Percentiles rank a stretch among this genome's conserved stretches.
Conservation (phyloP, 1,140 invertebrate genomes). For the Oreohelix idahoensis region DNA sequence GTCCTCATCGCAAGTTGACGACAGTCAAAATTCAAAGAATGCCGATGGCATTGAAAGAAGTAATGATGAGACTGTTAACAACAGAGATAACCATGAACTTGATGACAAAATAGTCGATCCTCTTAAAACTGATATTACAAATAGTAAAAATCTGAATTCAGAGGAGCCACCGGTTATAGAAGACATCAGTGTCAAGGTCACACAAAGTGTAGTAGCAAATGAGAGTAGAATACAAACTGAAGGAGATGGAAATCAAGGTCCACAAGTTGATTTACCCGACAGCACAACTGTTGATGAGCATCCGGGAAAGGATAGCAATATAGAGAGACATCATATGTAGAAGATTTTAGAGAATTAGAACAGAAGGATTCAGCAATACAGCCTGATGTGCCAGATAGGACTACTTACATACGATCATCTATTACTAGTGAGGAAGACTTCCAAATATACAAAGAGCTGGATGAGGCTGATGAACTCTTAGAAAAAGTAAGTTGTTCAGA, state of each 20-base stretch:
- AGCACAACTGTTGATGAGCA: neutral
- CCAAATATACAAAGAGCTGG: conserved; percentile 49
- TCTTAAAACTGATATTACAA: no score
- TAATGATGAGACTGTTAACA: no score
- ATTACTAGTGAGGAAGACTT: conserved; percentile 56
- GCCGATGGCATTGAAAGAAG: no score
- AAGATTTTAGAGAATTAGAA: conserved; percentile 1
- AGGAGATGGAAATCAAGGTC: conserved; percentile 17
- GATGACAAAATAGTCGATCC: no score
- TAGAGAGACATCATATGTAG: neutral
- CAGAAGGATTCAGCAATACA: conserved; percentile 16
- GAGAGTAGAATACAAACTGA: conserved; percentile 24
- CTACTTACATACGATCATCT: conserved; percentile 42
- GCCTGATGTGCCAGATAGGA: conserved; percentile 16
- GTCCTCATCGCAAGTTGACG: conserved; percentile 5
- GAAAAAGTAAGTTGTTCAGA: conserved; percentile 46
- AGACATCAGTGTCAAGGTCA: neutral
- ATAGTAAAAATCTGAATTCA: no score
- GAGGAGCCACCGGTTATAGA: neutral
- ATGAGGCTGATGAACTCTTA: conserved; percentile 53
- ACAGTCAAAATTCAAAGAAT: neutral
- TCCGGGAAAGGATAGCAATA: neutral
- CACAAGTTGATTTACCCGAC: neutral
- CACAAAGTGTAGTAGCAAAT: conserved; percentile 20
- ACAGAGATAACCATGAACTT: no score